A percentile compares a stretch with the other conserved stretches of the same genome.
These are phyloP conservation scores for Notolabrus celidotus DNA, from an alignment of 2,797 vertebrate species.

Conservation along the genomic window DNA sequence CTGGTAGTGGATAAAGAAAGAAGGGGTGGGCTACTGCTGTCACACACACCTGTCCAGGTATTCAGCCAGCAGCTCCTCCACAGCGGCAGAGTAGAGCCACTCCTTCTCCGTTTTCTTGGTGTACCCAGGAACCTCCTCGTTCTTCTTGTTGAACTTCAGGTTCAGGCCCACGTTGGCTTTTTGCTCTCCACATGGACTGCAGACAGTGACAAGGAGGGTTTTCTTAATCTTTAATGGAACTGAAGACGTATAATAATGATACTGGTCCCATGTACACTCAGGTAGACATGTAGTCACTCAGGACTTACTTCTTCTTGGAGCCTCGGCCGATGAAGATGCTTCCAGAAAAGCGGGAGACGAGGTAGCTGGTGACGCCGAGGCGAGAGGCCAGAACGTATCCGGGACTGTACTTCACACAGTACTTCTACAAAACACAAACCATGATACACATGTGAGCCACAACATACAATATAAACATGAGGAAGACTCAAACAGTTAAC, in stretches of 20 bases:
- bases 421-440: slow-evolving; percentile 87
- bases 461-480: too few species aligned
- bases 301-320: slow-evolving; percentile 94
- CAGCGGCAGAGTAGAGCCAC: slow-evolving; percentile 96
- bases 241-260: not conserved
- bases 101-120: slow-evolving; percentile 96
- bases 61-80: slow-evolving; percentile 93
- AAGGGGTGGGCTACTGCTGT: not conserved
- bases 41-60: slow-evolving; percentile 91
- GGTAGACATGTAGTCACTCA: not conserved
- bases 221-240: not conserved
- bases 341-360: slow-evolving; percentile 98
- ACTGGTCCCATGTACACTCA: not conserved
- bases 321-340: slow-evolving; percentile 98
- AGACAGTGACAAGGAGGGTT: not conserved
- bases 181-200: slow-evolving; percentile 96
- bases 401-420: slow-evolving; percentile 96
- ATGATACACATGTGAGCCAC: not conserved
- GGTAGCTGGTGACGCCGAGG: slow-evolving; percentile 95
- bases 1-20: not conserved
- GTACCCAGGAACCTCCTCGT: slow-evolving; percentile 98
- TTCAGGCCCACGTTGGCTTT: slow-evolving; percentile 96
- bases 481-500: too few species aligned
- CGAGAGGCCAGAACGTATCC: slow-evolving; percentile 95
- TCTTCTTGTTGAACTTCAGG: slow-evolving; percentile 99